Evolutionary conservation across 2,113 vertebrate species (phyloP).

Genomic region (Puma concolor): DNA sequence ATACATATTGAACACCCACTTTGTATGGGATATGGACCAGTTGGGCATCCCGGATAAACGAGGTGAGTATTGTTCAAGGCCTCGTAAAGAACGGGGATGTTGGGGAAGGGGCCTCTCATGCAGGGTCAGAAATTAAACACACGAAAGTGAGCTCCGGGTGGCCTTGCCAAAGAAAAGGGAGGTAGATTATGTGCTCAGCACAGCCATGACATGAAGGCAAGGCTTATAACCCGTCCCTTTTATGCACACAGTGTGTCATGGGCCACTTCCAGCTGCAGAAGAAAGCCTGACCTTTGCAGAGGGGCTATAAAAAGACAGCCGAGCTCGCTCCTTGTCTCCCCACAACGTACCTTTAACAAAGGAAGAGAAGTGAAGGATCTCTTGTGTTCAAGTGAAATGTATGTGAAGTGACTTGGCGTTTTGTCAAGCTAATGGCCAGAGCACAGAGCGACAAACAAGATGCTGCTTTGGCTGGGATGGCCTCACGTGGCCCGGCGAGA

Average conservation of each 20-base stretch:
- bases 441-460: background rate
- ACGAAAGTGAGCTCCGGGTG: background rate
- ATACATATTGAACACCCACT: background rate
- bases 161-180: background rate
- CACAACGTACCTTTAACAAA: background rate
- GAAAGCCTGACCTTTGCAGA: slow-evolving; percentile 67
- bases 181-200: background rate
- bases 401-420: background rate
- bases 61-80: background rate
- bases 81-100: background rate
- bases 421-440: background rate
- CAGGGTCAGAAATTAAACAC: slow-evolving; percentile 34
- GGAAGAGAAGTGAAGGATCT: background rate
- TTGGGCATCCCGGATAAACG: background rate
- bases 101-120: background rate
- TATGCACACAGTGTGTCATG: background rate
- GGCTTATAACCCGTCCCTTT: slow-evolving; percentile 12
- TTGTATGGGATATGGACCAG: background rate
- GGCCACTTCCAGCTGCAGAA: background rate
- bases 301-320: slow-evolving; percentile 49
- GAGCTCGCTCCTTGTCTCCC: background rate
- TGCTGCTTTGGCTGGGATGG: background rate
- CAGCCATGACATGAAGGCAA: background rate
- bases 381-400: background rate
- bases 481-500: fast-evolving